These are phyloP conservation scores for Lepidonotus clava DNA, from an alignment of 2,888 invertebrate species.

Conservation along the genomic window DNA sequence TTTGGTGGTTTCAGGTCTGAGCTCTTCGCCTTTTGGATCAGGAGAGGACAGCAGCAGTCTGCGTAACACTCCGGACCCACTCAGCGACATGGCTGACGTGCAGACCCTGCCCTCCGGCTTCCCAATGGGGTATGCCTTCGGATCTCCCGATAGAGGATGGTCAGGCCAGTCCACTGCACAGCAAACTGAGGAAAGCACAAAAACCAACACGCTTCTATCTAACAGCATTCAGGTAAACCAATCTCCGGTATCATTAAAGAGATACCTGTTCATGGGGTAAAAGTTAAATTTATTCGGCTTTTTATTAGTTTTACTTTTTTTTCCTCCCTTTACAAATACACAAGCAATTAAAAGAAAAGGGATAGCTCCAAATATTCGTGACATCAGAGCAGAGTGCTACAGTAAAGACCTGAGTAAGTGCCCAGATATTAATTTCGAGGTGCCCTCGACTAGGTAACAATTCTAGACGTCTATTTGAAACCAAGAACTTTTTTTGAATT, in stretches of 20 bases:
- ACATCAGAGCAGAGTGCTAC: too few species aligned
- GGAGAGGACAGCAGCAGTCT: conserved; percentile 70
- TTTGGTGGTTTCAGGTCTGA: conserved; percentile 67
- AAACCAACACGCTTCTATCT: conserved; percentile 16
- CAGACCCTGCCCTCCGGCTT: conserved; percentile 9
- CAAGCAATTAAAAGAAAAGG: too few species aligned
- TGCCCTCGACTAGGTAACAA: too few species aligned
- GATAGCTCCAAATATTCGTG: too few species aligned
- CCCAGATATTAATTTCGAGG: too few species aligned
- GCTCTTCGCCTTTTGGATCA: conserved; percentile 76
- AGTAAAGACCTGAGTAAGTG: too few species aligned
- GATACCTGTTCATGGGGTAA: background rate
- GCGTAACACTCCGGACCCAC: conserved; percentile 75
- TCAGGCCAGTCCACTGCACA: background rate
- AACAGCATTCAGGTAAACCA: conserved; percentile 50
- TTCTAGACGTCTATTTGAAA: too few species aligned
- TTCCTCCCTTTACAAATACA: too few species aligned
- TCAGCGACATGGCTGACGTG: conserved; percentile 60
- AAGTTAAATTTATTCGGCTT: too few species aligned
- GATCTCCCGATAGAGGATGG: conserved; percentile 18
- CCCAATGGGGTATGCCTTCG: conserved; percentile 44
- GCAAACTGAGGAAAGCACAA: background rate
- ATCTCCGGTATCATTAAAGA: background rate
- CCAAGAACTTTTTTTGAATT: too few species aligned
- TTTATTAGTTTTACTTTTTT: too few species aligned